These are phyloP conservation scores for Cerastis rubricosa DNA, from an alignment of 2,888 invertebrate species.

Conservation along the genomic window DNA sequence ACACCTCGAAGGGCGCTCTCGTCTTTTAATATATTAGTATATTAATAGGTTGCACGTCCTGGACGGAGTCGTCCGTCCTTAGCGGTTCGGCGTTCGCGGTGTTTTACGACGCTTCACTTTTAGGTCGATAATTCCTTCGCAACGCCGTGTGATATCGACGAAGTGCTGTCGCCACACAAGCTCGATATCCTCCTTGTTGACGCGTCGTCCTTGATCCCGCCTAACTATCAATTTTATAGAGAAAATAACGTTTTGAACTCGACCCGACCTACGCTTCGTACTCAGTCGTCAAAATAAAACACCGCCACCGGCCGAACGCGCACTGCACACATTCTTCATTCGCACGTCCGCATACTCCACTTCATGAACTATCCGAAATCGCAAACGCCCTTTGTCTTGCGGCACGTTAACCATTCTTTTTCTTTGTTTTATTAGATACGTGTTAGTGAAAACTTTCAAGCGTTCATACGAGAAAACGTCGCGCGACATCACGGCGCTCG, in stretches of 20 bases:
- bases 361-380: not conserved
- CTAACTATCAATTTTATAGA: slow-evolving; percentile 41
- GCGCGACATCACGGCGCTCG: not conserved
- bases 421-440: not conserved
- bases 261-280: slow-evolving; percentile 43
- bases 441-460: slow-evolving; percentile 3
- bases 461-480: slow-evolving; percentile 3
- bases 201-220: slow-evolving; percentile 28
- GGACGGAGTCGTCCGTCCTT: slow-evolving; percentile 39
- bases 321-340: not conserved
- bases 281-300: slow-evolving; percentile 32
- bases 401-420: not conserved
- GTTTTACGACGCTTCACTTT: slow-evolving; percentile 51
- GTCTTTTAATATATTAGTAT: slow-evolving; percentile 2
- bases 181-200: slow-evolving; percentile 46
- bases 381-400: not conserved
- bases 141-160: slow-evolving; percentile 34
- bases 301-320: slow-evolving; percentile 11
- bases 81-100: slow-evolving; percentile 45
- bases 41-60: slow-evolving; percentile 31
- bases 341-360: not conserved
- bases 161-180: slow-evolving; percentile 32
- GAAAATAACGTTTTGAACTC: slow-evolving; percentile 54
- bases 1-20: not conserved
- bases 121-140: slow-evolving; percentile 38